These are phyloP conservation scores for Argopecten irradians DNA, from an alignment of 1,140 invertebrate genomes.

Conservation along the genomic window DNA sequence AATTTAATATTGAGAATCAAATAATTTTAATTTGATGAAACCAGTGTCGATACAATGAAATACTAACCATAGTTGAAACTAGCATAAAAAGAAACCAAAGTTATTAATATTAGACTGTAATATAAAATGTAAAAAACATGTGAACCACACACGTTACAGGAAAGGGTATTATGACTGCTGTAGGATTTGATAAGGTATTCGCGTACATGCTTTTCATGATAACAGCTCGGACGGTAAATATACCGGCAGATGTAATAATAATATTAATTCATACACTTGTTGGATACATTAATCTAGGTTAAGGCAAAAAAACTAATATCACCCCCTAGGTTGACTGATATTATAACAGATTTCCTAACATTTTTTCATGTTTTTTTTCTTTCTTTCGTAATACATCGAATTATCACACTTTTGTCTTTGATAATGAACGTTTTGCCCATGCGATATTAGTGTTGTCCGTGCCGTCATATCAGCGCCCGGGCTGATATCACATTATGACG, in stretches of 20 bases:
- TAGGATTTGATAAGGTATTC: not conserved
- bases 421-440: too few relatives aligned
- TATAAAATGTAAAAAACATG: too few relatives aligned
- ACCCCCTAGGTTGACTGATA: not conserved
- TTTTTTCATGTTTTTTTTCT: too few relatives aligned
- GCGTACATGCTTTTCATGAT: not conserved
- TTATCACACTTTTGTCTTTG: too few relatives aligned
- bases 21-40: not conserved
- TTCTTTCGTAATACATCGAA: too few relatives aligned
- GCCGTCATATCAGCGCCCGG: too few relatives aligned
- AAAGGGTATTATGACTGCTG: not conserved
- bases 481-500: too few relatives aligned
- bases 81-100: not conserved
- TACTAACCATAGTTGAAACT: too few relatives aligned
- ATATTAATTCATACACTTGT: not conserved
- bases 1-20: not conserved
- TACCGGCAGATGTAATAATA: not conserved
- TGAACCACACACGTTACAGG: not conserved
- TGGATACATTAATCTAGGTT: not conserved
- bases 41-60: too few relatives aligned
- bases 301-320: not conserved
- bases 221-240: not conserved
- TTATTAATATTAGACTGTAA: not conserved
- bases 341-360: too few relatives aligned
- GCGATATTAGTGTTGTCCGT: too few relatives aligned